Base-by-base conservation (phyloP, 2,113 vertebrate genomes). In the Cephalopholis sonnerati region DNA sequence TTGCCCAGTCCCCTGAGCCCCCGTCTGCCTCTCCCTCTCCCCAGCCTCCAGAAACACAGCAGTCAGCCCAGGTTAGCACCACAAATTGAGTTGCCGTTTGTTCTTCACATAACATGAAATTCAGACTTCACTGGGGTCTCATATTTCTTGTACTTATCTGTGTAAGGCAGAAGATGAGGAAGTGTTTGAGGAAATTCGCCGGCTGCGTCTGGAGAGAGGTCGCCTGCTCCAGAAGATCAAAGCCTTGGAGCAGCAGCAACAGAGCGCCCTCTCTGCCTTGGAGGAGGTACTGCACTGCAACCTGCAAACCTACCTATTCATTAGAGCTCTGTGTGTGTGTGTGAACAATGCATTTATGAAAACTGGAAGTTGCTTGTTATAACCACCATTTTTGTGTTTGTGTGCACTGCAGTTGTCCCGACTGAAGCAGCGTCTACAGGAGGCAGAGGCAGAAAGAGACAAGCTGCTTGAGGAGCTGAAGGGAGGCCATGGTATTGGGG, bases 221-320 rank as follows among this genome's bases (percentile, higher is more conserved):
- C 97, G 95, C 24, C 95, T 99, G 75, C 93, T 99, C 25, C 98
- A 99, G 92, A 99, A 96, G 93, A 98, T 99, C 92, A 96, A 97
- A 71, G 89, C 93, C 39, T 79, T 98, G 87, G 97, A 99, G 87
- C 97, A 97, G 90, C 96, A 97, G 89, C 96, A 95, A 51, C 95
- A 95, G 48, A 95, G 92, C 61, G 95, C 96, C 89, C 83, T 95
- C 68, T 89, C 92, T 91, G 95, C 93, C 10, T 46, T 95, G 88
- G 93, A 94, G 78, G 95, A 96, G 93, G 96, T 96, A 94, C 86
- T 91, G 73, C 74, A 79, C 46, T 27, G 13, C 24, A 18, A 44
- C 9, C 11, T 44, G 41, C 41, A 44, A 44, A 44, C 11, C 11
- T 36, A 36, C 32, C 32, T 36, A 36, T 36, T 20, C 15, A 36